A percentile compares a stretch with the other conserved stretches of the same genome.
phyloP scores from a whole-genome alignment of 2,113 vertebrate genomes.

The Peucedramus taeniatus region DNA sequence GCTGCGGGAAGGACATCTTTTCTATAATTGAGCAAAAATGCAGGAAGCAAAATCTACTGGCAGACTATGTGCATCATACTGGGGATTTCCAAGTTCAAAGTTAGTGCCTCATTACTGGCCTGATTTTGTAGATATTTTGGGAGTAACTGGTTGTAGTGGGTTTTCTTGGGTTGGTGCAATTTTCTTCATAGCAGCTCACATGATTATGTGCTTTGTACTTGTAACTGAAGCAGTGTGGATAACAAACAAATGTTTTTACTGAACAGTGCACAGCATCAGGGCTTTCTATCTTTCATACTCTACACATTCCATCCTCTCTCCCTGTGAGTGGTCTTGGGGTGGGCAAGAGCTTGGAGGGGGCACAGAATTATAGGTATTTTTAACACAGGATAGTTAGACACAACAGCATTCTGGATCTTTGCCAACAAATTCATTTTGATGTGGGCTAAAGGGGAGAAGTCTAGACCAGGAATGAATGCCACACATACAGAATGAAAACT shows the following conservation, averaged over 20 bases:
- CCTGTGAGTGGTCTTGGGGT: neutral
- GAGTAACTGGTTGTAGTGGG: neutral
- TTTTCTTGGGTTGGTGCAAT: neutral
- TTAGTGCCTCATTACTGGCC: neutral
- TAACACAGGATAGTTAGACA: neutral
- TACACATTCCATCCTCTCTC: accelerated
- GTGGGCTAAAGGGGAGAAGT: neutral
- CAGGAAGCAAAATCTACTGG: neutral
- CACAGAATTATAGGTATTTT: neutral
- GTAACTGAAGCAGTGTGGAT: neutral
- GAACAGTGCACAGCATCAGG: neutral
- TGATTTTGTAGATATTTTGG: neutral
- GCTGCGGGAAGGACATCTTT: accelerated
- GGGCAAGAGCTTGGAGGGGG: neutral
- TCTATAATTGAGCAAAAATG: neutral
- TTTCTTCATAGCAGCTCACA: neutral
- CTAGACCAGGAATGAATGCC: neutral
- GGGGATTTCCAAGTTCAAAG: neutral
- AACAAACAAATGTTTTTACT: neutral
- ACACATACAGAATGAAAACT: neutral
- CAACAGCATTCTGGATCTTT: neutral
- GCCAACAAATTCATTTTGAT: neutral
- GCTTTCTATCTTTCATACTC: neutral
- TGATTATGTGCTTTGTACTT: neutral
- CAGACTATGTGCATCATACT: neutral